Conservation (phyloP, 2,113 vertebrate genomes). For the Labrus mixtus region DNA sequence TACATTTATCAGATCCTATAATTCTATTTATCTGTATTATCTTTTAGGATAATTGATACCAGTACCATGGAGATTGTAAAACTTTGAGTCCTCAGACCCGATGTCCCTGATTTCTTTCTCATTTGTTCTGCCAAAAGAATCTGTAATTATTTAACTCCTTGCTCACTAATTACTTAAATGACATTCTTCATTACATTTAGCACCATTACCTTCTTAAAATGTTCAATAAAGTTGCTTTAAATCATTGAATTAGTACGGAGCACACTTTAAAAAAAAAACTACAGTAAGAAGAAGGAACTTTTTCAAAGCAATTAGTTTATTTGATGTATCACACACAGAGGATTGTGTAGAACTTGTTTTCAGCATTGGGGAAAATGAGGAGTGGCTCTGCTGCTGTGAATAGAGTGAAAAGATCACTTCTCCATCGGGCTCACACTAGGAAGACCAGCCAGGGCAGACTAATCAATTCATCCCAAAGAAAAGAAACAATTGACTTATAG, state of each 20-base stretch:
- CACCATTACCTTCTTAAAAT: constrained; percentile 20
- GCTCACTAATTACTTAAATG: constrained; percentile 33
- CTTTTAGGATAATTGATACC: background rate
- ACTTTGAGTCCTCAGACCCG: constrained; percentile 30
- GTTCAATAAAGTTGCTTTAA: constrained; percentile 10
- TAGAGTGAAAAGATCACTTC: constrained; percentile 40
- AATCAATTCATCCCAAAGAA: constrained; percentile 25
- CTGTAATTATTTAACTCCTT: constrained; percentile 46
- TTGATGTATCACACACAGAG: too few relatives aligned
- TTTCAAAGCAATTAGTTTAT: background rate
- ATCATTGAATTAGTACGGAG: background rate
- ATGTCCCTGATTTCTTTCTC: constrained; percentile 39
- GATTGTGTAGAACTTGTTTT: background rate
- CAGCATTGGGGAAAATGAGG: background rate
- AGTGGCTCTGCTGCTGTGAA: constrained; percentile 9
- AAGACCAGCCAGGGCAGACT: constrained; percentile 6
- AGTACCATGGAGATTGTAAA: constrained; percentile 13
- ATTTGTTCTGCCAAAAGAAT: constrained; percentile 42
- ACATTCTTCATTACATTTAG: constrained; percentile 7
- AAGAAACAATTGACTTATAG: constrained; percentile 13
- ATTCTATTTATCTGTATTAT: background rate
- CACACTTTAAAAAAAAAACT: too few relatives aligned
- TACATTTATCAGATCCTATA: background rate
- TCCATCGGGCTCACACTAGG: constrained; percentile 1
- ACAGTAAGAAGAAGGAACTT: background rate